Conservation (phyloP, 2,888 invertebrate species). For the Aphodius granarius region DNA sequence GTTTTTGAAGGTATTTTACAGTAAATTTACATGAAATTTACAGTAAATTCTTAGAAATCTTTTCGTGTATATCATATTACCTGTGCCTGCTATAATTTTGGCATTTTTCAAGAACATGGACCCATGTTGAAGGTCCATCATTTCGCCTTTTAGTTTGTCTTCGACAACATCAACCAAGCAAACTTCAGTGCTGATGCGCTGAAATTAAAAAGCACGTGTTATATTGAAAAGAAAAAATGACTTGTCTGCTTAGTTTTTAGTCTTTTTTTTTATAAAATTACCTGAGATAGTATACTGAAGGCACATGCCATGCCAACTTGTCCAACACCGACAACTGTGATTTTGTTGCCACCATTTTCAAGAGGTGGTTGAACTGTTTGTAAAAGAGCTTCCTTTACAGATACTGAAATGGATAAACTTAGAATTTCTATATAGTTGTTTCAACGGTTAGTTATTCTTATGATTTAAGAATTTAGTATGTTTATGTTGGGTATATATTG, state of each 20-base stretch:
- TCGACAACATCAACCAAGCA: conserved; percentile 78
- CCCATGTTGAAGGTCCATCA: conserved; percentile 90
- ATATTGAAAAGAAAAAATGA: background rate
- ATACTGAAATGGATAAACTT: conserved; percentile 23
- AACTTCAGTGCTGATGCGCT: conserved; percentile 78
- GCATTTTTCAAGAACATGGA: conserved; percentile 79
- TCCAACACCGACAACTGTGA: conserved; percentile 86
- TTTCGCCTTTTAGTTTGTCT: conserved; percentile 85
- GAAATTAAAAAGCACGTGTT: conserved; percentile 16
- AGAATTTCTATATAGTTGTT: too few relatives aligned
- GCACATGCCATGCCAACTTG: conserved; percentile 92
- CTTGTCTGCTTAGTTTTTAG: too few relatives aligned
- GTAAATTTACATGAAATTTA: background rate
- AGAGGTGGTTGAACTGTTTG: conserved; percentile 28
- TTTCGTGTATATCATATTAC: conserved; percentile 44
- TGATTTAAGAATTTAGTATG: too few relatives aligned
- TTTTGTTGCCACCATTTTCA: conserved; percentile 62
- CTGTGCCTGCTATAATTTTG: conserved; percentile 72
- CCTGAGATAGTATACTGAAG: conserved; percentile 81
- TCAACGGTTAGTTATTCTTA: too few relatives aligned
- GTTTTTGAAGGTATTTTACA: background rate
- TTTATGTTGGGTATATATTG: too few relatives aligned
- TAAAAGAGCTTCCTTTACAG: conserved; percentile 29
- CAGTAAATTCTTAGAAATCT: background rate
- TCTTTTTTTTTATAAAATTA: conserved; percentile 47